Base-by-base conservation (phyloP, 2,888 invertebrate species). In the Cephonodes hylas region DNA sequence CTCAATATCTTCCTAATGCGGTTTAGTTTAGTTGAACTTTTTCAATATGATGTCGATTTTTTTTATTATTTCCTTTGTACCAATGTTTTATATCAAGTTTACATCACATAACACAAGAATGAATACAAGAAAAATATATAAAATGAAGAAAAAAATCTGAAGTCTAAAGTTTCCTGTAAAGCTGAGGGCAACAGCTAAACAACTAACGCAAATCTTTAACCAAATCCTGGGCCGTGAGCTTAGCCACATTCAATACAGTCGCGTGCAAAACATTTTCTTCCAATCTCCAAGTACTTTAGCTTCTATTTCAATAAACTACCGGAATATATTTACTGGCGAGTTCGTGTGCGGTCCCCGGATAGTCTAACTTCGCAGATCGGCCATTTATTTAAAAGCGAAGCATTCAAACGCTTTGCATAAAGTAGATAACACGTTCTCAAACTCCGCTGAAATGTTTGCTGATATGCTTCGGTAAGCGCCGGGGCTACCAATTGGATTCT, bases 361-460 rank as follows among this genome's bases (percentile, higher is more conserved):
- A 65, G 70, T 72, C 71, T 72, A 74, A 71, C 65, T 73, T 66
- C 64, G 60, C 74, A 69, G 72, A 71, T 70, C 66, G 69, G 69
- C 68, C 67, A 72, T 79, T 80, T 73, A 74, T 76, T 74, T 70
- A 70, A 73, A 72, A 74, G 67, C 73, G 69, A 67, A 73, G 74
- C 76, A 68, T 74, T 71, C 71, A 61, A 62, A 63, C 67, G 68
- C 72, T 84, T 83, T 83, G 79, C 81, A 83, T 83, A 83, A 77
- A 77, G 70, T 72, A 74, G 80, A 83, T 81, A 81, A 76, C 72
- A 71, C 34, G 15, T 23, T 23, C 45, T 46, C 34, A 48, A 31
- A 53, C 18, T 15, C 3, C n/a, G 46, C 13, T 48, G 25, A 48
- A 53, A 27, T 48, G 46, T 22, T 25, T 15, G 15, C 27, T 31